Percentiles rank a stretch among this genome's conserved stretches.
Conservation (phyloP, 2,888 invertebrate genomes). For the Agrilus biguttatus region DNA sequence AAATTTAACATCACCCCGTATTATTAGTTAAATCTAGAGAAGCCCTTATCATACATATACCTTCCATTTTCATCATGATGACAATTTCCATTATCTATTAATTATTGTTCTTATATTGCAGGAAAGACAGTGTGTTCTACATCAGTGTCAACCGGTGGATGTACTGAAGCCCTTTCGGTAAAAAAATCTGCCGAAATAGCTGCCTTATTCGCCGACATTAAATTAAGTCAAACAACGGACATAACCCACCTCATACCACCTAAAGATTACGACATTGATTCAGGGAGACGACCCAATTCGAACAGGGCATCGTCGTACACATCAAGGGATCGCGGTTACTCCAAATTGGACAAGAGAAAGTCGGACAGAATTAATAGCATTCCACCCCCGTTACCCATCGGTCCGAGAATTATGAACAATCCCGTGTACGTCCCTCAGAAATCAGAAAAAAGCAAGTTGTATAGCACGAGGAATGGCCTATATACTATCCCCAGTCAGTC, state of each 20-base stretch:
- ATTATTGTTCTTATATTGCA: constrained; percentile 12
- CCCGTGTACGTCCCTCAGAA: constrained; percentile 20
- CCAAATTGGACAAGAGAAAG: constrained; percentile 1
- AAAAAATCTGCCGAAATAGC: constrained; percentile 84
- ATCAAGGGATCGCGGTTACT: background rate
- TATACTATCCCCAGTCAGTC: constrained; percentile 33
- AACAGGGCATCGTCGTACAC: constrained; percentile 8
- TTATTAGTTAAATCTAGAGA: no score
- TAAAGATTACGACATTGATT: constrained; percentile 13
- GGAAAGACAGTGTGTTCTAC: constrained; percentile 12
- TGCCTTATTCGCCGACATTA: constrained; percentile 67
- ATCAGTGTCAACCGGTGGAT: constrained; percentile 11
- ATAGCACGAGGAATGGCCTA: constrained; percentile 29
- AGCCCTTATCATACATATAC: no score
- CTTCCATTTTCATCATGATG: no score
- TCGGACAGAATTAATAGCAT: constrained; percentile 17
- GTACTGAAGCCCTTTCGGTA: constrained; percentile 57
- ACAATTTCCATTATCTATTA: no score
- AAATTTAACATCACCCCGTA: no score
- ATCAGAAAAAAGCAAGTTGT: constrained; percentile 18
- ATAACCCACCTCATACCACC: constrained; percentile 35
- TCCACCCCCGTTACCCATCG: constrained; percentile 9
- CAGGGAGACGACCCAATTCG: constrained; percentile 2
- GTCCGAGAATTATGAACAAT: constrained; percentile 23
- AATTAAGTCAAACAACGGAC: constrained; percentile 55